Evolutionary conservation across 2,888 invertebrate species (phyloP).

Genomic region (Galeruca laticollis): DNA sequence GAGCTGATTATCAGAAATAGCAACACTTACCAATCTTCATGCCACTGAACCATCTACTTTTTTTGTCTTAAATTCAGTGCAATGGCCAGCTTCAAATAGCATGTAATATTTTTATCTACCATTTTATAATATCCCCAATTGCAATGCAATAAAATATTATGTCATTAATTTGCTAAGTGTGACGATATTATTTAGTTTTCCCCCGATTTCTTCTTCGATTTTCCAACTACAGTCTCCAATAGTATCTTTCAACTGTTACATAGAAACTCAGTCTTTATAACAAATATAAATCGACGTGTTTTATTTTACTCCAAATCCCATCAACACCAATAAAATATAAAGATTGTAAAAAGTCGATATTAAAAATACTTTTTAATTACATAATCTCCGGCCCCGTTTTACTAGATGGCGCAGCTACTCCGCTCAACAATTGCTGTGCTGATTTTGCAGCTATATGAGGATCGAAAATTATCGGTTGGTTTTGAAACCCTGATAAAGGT

Average conservation of each 20-base stretch:
- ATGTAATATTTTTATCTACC: too few species aligned
- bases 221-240: too few species aligned
- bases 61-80: too few species aligned
- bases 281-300: neutral
- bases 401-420: conserved; percentile 41
- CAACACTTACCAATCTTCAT: too few species aligned
- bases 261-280: neutral
- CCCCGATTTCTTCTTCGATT: too few species aligned
- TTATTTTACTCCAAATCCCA: neutral
- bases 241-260: neutral
- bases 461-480: conserved; percentile 61
- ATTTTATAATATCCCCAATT: too few species aligned
- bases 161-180: too few species aligned
- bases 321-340: conserved; percentile 11
- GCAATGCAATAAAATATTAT: too few species aligned
- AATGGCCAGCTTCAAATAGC: too few species aligned
- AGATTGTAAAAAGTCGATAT: conserved; percentile 7
- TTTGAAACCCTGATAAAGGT: conserved; percentile 44
- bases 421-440: conserved; percentile 63
- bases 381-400: conserved; percentile 20
- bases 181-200: too few species aligned
- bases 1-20: too few species aligned
- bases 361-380: conserved; percentile 12
- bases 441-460: conserved; percentile 65
- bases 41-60: too few species aligned